Evolutionary conservation across 2,888 invertebrate species (phyloP).

Genomic region (Cordilura impudica): DNA sequence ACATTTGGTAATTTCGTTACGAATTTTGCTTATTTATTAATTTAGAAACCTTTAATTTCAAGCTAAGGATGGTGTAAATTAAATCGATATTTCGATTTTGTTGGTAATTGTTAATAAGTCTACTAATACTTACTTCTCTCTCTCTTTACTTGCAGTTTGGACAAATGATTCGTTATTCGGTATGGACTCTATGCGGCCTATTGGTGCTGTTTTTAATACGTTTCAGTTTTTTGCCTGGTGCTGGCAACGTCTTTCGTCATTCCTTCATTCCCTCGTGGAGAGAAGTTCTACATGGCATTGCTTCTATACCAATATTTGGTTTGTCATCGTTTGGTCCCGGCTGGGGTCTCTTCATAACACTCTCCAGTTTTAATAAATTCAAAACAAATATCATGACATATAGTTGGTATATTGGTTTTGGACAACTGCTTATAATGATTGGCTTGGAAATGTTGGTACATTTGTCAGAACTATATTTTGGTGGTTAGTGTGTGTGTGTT

Average conservation of each 20-base stretch:
- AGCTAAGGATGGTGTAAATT: no score
- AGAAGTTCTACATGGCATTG: conserved; percentile 6
- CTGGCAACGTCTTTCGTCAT: conserved; percentile 53
- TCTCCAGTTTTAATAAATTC: conserved; percentile 89
- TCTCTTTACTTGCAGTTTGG: conserved; percentile 67
- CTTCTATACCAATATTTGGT: conserved; percentile 61
- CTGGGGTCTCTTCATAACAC: conserved; percentile 88
- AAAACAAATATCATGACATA: conserved; percentile 82
- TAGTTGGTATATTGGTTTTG: conserved; percentile 69
- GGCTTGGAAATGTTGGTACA: conserved; percentile 82
- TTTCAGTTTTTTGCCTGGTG: conserved; percentile 69
- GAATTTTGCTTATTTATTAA: no score
- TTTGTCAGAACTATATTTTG: conserved; percentile 82
- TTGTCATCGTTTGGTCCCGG: conserved; percentile 91
- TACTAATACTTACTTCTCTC: background rate
- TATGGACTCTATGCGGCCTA: conserved; percentile 62
- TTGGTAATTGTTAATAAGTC: no score
- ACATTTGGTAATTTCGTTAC: no score
- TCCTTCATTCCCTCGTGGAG: conserved; percentile 33
- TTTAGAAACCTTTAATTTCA: no score
- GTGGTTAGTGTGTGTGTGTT: conserved; percentile 17
- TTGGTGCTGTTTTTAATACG: conserved; percentile 67
- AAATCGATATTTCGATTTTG: no score
- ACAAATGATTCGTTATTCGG: conserved; percentile 66
- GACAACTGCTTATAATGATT: conserved; percentile 67